Conservation (phyloP, 2,888 invertebrate species). For the Halictus quadricinctus region DNA sequence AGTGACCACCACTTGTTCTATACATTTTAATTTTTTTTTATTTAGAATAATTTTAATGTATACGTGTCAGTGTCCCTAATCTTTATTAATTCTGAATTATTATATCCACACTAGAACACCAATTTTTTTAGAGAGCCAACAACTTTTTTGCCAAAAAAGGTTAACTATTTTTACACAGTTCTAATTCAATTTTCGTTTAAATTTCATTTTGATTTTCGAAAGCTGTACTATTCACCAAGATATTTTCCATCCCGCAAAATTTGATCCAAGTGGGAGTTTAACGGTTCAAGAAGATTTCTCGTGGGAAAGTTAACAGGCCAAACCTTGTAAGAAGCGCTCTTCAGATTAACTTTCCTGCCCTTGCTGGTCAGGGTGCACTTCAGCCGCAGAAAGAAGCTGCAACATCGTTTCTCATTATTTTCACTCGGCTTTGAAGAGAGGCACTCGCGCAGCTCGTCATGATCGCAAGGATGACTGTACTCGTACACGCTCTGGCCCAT, state of each 20-base stretch:
- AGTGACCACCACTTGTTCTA: too few relatives aligned
- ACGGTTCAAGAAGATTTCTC: not conserved
- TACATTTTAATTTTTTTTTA: too few relatives aligned
- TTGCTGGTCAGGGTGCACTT: constrained; percentile 97
- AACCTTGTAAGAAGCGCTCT: constrained; percentile 98
- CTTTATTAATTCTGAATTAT: too few relatives aligned
- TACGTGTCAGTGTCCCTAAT: too few relatives aligned
- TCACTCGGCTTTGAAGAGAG: constrained; percentile 83
- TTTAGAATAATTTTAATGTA: too few relatives aligned
- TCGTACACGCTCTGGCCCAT: constrained; percentile 97
- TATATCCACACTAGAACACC: too few relatives aligned
- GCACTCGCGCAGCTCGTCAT: constrained; percentile 91
- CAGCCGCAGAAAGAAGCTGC: constrained; percentile 90
- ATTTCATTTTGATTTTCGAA: not conserved
- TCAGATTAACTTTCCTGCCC: constrained; percentile 97
- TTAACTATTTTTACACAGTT: not conserved
- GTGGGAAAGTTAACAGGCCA: constrained; percentile 45
- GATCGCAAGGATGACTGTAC: constrained; percentile 97
- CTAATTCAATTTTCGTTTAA: not conserved
- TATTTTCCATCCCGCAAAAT: not conserved
- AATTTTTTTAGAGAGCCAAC: too few relatives aligned
- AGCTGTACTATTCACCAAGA: too few relatives aligned
- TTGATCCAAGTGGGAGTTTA: not conserved
- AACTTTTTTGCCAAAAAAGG: not conserved
- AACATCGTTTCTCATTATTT: constrained; percentile 81